These are phyloP conservation scores for Acronicta alni DNA, from an alignment of 2,888 invertebrate species.

Conservation along the genomic window DNA sequence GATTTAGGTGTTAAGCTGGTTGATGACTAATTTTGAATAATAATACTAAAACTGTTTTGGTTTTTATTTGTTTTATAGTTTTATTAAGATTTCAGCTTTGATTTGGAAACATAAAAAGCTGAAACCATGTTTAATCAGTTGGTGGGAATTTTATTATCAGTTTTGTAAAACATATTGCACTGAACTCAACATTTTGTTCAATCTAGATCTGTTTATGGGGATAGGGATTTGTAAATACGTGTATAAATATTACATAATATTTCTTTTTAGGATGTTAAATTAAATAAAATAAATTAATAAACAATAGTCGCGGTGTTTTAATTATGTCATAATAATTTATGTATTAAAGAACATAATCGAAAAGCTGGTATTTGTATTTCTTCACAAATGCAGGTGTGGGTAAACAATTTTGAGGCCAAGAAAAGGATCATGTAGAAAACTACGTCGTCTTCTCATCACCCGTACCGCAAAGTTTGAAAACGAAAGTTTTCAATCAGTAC, in stretches of 20 bases:
- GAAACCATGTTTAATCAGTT: slow-evolving; percentile 23
- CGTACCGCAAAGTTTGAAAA: too few species aligned
- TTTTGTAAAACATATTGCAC: slow-evolving; percentile 28
- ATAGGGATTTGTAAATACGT: slow-evolving; percentile 67
- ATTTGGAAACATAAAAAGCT: slow-evolving; percentile 23
- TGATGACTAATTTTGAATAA: slow-evolving; percentile 16
- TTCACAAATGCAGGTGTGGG: too few species aligned
- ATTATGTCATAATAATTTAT: slow-evolving; percentile 37
- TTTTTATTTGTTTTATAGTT: slow-evolving; percentile 41
- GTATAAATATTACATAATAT: slow-evolving; percentile 61
- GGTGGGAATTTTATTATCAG: slow-evolving; percentile 14
- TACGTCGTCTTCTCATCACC: too few species aligned
- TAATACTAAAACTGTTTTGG: slow-evolving; percentile 29
- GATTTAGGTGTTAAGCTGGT: slow-evolving; percentile 34
- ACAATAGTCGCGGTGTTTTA: slow-evolving; percentile 33
- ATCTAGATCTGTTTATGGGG: slow-evolving; percentile 63
- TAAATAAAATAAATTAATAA: slow-evolving; percentile 52
- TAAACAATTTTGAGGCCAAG: too few species aligned
- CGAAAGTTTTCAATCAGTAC: too few species aligned
- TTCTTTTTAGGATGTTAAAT: slow-evolving; percentile 54
- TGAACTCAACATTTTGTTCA: slow-evolving; percentile 43
- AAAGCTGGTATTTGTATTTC: too few species aligned
- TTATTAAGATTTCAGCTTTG: slow-evolving; percentile 34
- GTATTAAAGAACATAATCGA: too few species aligned
- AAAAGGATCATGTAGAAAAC: too few species aligned